Base-by-base conservation (phyloP, 2,888 invertebrate species). In the Ectobius pallidus region DNA sequence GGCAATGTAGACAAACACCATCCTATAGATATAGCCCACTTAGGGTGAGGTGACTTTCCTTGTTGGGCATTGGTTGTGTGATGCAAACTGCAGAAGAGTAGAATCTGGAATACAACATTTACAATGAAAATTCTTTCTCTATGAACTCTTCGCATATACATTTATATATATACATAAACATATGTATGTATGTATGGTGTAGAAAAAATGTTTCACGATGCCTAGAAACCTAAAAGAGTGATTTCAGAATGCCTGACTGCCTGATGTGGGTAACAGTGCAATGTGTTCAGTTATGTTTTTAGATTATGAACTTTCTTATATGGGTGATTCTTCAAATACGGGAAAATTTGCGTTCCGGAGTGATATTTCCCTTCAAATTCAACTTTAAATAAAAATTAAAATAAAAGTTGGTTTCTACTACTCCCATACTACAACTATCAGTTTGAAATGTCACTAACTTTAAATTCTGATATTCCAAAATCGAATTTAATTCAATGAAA, bases 41-140 rank as follows among this genome's bases (percentile, higher is more conserved):
- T 14, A 39, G 63, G 63, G 42, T 63, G 42, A 39, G 63, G 63
- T 18, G 25, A 39, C 34, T 63, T 22, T 16, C 63, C 63, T 16
- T 16, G 22, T 7, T 34, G 63, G 16, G 63, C 9, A 6, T 16
- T 39, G 42, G 9, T 1, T 63, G 63, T 63, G 14, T 39, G 20
- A 34, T 63, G 42, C 6, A 63, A 16, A 20, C 39, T 42, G n/a
- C 25, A 39, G 22, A 63, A 25, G 39, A 63, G 16, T 3, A 63
- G 63, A 32, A 63, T 18, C 63, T 63, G 42, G 2, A 52, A 52
- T 52, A 9, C 25, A 52, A 25, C 49, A 25, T 14, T 14, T 20
- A 2, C 20, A 46, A 46, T 18, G 1, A 18, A 46, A 46, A 6
- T 4, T 18, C 0, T 2, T 1, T 9, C 18, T 14, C 14, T 39